Conservation (phyloP, 2,113 vertebrate genomes). For the Callocephalon fimbriatum region DNA sequence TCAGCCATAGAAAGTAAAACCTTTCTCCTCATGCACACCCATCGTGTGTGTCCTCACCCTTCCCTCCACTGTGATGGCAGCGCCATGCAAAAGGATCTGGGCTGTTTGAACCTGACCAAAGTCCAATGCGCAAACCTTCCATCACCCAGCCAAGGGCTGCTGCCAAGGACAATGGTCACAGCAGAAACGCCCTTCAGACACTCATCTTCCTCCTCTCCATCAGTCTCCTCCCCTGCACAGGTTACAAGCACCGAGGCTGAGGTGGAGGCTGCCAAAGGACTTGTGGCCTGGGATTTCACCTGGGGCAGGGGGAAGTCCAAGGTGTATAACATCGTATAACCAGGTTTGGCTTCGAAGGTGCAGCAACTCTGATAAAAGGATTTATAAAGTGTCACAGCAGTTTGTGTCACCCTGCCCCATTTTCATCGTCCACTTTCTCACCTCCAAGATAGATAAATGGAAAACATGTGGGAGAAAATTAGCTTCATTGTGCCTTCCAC, state of each 20-base stretch:
- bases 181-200: neutral
- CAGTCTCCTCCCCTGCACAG: fast-evolving
- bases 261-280: neutral
- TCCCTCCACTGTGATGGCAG: fast-evolving
- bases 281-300: neutral
- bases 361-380: fast-evolving
- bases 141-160: neutral
- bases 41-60: neutral
- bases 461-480: neutral
- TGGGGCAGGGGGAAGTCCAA: neutral
- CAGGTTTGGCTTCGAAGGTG: neutral
- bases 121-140: neutral
- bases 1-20: neutral
- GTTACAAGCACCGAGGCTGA: fast-evolving
- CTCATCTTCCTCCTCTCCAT: neutral
- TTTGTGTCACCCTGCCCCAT: neutral
- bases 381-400: neutral
- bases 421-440: neutral
- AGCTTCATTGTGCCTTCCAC: neutral
- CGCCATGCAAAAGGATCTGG: fast-evolving
- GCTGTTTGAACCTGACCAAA: neutral
- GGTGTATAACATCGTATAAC: neutral
- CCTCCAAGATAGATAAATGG: neutral
- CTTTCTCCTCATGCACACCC: neutral
- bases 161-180: fast-evolving